phyloP scores from a whole-genome alignment of 2,797 vertebrate genomes.

The Pteronotus mesoamericanus region DNA sequence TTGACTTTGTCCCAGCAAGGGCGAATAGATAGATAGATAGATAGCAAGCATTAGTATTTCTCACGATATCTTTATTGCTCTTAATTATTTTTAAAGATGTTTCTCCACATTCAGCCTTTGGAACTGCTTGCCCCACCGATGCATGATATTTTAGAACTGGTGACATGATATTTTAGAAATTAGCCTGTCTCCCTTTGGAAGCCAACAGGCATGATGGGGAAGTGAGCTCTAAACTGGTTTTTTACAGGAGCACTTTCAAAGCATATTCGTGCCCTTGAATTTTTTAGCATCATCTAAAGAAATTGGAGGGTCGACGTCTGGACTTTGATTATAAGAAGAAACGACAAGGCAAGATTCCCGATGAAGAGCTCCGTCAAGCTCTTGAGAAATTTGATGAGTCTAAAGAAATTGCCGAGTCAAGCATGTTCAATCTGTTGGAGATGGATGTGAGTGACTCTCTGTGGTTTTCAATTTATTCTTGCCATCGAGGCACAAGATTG shows the following conservation, averaged over 20 bases:
- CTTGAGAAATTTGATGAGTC: constrained; percentile 98
- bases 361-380: constrained; percentile 95
- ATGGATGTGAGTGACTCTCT: constrained; percentile 89
- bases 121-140: neutral
- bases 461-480: constrained; percentile 24
- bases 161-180: neutral
- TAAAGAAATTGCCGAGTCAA: constrained; percentile 96
- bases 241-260: neutral
- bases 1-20: neutral
- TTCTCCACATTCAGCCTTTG: neutral
- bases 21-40: neutral
- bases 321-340: constrained; percentile 99
- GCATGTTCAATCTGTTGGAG: constrained; percentile 99
- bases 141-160: neutral
- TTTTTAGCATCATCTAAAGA: constrained; percentile 96
- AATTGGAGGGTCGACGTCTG: constrained; percentile 94
- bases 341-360: constrained; percentile 95
- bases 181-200: neutral
- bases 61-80: neutral
- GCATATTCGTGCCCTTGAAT: neutral
- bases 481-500: neutral
- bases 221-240: neutral
- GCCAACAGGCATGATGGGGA: neutral
- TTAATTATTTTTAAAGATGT: neutral
- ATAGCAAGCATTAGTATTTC: neutral